Evolutionary conservation across 1,140 invertebrate species (phyloP).

Genomic region (Drosophila insularis): DNA sequence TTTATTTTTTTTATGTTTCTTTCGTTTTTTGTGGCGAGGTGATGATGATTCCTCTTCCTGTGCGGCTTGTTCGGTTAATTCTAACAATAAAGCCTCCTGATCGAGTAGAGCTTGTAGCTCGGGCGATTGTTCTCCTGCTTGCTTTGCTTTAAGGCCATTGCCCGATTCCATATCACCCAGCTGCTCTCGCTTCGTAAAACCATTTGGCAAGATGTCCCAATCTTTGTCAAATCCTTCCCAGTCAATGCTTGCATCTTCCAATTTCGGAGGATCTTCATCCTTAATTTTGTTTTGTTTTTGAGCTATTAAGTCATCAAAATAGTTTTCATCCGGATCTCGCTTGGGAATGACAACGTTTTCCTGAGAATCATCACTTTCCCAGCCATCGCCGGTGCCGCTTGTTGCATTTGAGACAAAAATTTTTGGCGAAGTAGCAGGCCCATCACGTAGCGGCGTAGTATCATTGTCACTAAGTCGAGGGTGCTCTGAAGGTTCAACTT

Average conservation of each 20-base stretch:
- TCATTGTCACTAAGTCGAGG: conserved; percentile 26
- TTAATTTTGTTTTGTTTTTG: not conserved
- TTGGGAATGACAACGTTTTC: not conserved
- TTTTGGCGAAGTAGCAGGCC: not conserved
- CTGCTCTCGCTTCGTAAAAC: not conserved
- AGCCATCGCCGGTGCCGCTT: not conserved
- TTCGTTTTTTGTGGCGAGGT: conserved; percentile 27
- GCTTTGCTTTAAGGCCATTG: not conserved
- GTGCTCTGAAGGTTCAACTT: not conserved
- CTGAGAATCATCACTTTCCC: conserved; percentile 45
- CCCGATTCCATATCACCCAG: conserved; percentile 18
- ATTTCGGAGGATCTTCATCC: not conserved
- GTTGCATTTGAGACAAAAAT: not conserved
- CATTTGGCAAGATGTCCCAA: not conserved
- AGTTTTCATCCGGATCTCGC: not conserved
- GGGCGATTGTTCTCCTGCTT: no score
- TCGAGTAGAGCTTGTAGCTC: no score
- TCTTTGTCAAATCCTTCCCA: not conserved
- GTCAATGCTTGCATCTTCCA: not conserved
- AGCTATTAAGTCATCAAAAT: not conserved
- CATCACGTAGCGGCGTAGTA: conserved; percentile 35
- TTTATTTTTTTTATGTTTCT: conserved; percentile 47
- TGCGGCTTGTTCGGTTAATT: not conserved
- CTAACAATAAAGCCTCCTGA: no score
- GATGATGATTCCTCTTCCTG: not conserved